A percentile compares a stretch with the other conserved stretches of the same genome.
Evolutionary conservation across 2,888 invertebrate species (phyloP).

Genomic region (Azorinus chamasolen): DNA sequence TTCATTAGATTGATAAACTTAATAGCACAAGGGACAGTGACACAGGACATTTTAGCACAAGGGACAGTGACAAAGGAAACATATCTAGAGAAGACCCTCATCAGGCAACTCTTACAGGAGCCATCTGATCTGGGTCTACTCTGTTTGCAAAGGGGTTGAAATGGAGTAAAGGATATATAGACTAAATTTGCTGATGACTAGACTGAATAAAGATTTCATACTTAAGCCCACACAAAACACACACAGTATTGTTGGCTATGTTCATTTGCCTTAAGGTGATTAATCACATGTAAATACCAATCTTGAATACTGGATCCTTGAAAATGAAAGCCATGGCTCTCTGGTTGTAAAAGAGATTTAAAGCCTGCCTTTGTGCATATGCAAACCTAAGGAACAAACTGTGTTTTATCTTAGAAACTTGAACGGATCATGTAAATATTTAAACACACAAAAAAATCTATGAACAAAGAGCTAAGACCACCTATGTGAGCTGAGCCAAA

Average conservation of each 20-base stretch:
- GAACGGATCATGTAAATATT: slow-evolving; percentile 9
- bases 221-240: slow-evolving; percentile 7
- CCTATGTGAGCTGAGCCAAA: too few relatives aligned
- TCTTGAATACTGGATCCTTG: slow-evolving; percentile 5
- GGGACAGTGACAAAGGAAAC: too few relatives aligned
- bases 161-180: too few relatives aligned
- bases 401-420: not conserved
- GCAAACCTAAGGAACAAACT: not conserved
- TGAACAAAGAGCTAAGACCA: too few relatives aligned
- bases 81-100: too few relatives aligned
- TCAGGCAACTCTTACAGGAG: too few relatives aligned
- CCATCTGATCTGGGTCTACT: too few relatives aligned
- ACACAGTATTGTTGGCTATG: slow-evolving; percentile 6
- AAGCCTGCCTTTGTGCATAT: not conserved
- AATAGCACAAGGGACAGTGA: too few relatives aligned
- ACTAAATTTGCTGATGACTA: too few relatives aligned
- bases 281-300: slow-evolving; percentile 6
- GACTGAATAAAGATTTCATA: not conserved
- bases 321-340: not conserved
- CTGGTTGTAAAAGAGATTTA: not conserved
- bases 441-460: slow-evolving; percentile 1
- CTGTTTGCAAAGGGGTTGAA: too few relatives aligned
- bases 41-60: too few relatives aligned
- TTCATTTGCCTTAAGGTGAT: slow-evolving; percentile 6
- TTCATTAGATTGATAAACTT: too few relatives aligned